Conservation (phyloP, 2,113 vertebrate genomes). For the Chrysemys picta region DNA sequence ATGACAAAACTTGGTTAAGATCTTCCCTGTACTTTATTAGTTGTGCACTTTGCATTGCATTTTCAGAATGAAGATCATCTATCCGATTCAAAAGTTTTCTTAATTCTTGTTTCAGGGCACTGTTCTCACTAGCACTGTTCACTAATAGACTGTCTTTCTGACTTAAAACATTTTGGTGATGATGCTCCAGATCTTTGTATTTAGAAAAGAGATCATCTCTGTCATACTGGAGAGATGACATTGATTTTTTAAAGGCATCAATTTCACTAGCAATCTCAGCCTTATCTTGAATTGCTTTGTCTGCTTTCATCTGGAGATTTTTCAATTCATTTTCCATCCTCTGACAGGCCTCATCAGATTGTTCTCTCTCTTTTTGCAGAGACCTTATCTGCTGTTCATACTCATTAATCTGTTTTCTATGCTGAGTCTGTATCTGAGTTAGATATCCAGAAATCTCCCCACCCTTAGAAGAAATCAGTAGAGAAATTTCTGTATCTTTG, state of each 20-base stretch:
- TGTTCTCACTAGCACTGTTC: constrained; percentile 71
- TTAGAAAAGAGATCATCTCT: constrained; percentile 82
- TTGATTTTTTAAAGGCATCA: constrained; percentile 83
- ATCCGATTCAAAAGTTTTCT: constrained; percentile 82
- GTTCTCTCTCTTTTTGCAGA: constrained; percentile 75
- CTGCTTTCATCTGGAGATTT: constrained; percentile 75
- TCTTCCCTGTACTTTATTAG: constrained; percentile 89
- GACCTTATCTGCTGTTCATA: constrained; percentile 80
- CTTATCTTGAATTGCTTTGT: constrained; percentile 78
- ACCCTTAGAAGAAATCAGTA: constrained; percentile 84
- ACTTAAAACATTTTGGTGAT: constrained; percentile 66
- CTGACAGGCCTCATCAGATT: constrained; percentile 70
- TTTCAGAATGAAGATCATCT: constrained; percentile 92
- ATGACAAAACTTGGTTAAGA: constrained; percentile 88
- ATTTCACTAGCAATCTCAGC: constrained; percentile 77
- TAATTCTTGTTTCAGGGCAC: constrained; percentile 83
- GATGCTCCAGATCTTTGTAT: constrained; percentile 77
- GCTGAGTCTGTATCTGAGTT: constrained; percentile 81
- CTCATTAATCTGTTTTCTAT: constrained; percentile 76
- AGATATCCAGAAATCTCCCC: constrained; percentile 87
- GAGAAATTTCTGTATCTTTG: constrained; percentile 88
- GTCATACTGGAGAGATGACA: constrained; percentile 87
- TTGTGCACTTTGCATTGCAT: constrained; percentile 90
- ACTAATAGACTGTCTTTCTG: constrained; percentile 74
- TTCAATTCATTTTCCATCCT: constrained; percentile 75